Evolutionary conservation across 2,797 vertebrate species (phyloP).

Genomic region (Avahi laniger): DNA sequence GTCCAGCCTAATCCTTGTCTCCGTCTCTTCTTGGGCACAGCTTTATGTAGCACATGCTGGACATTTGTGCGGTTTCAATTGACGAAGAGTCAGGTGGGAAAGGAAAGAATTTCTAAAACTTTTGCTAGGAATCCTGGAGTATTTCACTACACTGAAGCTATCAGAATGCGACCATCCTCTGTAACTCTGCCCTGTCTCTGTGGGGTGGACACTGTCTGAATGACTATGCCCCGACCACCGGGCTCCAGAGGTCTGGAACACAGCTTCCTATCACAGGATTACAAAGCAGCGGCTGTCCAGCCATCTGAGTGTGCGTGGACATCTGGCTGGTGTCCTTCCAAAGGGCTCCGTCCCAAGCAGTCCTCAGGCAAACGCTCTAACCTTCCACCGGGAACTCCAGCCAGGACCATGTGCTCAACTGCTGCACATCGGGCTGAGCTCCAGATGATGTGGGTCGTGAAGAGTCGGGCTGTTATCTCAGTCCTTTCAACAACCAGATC

Average conservation of each 20-base stretch:
- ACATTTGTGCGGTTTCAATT: neutral
- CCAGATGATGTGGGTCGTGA: neutral
- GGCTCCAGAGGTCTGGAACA: neutral
- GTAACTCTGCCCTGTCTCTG: neutral
- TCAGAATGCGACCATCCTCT: accelerated
- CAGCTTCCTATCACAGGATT: neutral
- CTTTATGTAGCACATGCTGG: neutral
- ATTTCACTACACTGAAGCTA: neutral
- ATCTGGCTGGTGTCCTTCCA: slow-evolving; percentile 53
- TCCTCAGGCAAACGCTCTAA: neutral
- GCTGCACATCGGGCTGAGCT: neutral
- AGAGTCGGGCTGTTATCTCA: neutral
- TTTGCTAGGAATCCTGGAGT: neutral
- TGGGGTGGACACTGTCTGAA: accelerated
- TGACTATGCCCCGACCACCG: neutral
- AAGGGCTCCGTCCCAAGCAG: slow-evolving; percentile 20
- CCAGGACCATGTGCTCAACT: neutral
- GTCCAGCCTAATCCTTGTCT: neutral
- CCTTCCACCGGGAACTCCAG: neutral
- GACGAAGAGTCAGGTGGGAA: neutral
- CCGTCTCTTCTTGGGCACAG: neutral
- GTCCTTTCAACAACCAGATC: slow-evolving; percentile 3
- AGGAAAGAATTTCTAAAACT: neutral
- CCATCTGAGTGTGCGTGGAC: neutral
- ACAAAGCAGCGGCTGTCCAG: neutral